These are phyloP conservation scores for Myopa testacea DNA, from an alignment of 2,888 invertebrate species.

Conservation along the genomic window DNA sequence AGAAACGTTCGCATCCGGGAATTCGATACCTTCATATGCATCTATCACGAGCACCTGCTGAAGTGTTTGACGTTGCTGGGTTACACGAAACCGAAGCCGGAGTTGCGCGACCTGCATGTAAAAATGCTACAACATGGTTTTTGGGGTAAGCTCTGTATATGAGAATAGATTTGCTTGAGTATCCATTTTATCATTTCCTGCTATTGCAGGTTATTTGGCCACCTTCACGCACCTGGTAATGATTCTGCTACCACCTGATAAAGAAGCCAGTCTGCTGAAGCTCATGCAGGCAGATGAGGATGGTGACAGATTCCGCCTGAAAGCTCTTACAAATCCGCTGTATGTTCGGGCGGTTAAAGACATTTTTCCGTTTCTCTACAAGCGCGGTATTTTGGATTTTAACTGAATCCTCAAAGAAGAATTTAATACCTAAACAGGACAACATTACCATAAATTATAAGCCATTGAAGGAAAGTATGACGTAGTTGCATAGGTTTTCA, in stretches of 20 bases:
- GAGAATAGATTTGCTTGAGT: not conserved
- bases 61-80: slow-evolving; percentile 58
- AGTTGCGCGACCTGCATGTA: slow-evolving; percentile 61
- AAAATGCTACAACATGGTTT: slow-evolving; percentile 62
- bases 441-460: not conserved
- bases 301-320: slow-evolving; percentile 59
- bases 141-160: slow-evolving; percentile 53
- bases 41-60: slow-evolving; percentile 61
- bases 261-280: slow-evolving; percentile 56
- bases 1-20: slow-evolving; percentile 59
- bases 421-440: not conserved
- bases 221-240: slow-evolving; percentile 58
- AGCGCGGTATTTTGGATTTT: slow-evolving; percentile 61
- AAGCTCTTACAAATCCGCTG: slow-evolving; percentile 61
- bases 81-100: slow-evolving; percentile 58
- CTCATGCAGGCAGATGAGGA: slow-evolving; percentile 58
- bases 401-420: slow-evolving; percentile 1
- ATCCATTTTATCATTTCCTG: slow-evolving; percentile 15
- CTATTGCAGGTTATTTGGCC: slow-evolving; percentile 56
- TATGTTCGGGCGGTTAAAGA: slow-evolving; percentile 60
- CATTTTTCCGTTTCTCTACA: slow-evolving; percentile 62
- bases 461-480: too few species aligned
- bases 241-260: slow-evolving; percentile 60
- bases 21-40: slow-evolving; percentile 62
- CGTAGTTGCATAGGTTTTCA: too few species aligned